These are phyloP conservation scores for Sylvilagus floridanus DNA, from an alignment of 2,797 vertebrate genomes.

Conservation along the genomic window DNA sequence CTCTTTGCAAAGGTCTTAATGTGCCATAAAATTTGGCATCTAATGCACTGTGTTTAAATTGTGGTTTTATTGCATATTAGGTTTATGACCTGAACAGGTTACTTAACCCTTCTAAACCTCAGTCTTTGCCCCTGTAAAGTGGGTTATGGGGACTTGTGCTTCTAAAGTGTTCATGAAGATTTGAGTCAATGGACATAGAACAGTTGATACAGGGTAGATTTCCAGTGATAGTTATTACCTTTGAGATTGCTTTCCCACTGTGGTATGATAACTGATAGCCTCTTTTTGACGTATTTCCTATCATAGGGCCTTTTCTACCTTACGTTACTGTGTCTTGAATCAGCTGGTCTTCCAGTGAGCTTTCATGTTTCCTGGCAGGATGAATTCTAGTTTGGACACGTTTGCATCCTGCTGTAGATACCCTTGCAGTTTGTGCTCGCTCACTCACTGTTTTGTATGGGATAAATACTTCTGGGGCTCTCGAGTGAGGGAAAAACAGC, in stretches of 20 bases:
- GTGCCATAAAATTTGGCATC: background rate
- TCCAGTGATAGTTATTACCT: constrained; percentile 39
- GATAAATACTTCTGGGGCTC: background rate
- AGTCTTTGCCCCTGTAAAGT: constrained; percentile 27
- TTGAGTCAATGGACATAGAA: background rate
- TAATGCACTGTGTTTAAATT: background rate
- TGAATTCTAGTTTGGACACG: constrained; percentile 6
- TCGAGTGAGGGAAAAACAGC: constrained; percentile 47
- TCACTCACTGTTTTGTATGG: constrained; percentile 12
- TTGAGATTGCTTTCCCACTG: background rate
- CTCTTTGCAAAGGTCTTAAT: background rate
- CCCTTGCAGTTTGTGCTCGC: background rate
- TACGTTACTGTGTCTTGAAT: background rate
- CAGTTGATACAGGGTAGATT: background rate
- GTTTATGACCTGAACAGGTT: constrained; percentile 14
- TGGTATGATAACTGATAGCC: background rate
- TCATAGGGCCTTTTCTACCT: background rate
- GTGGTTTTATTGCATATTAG: background rate
- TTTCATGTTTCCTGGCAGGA: background rate
- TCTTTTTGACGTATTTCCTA: background rate
- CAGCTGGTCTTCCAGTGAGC: background rate
- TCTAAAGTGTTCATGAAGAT: constrained; percentile 8
- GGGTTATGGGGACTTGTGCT: background rate
- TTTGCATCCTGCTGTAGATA: background rate
- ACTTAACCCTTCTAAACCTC: background rate